Base-by-base conservation (phyloP, 2,888 invertebrate species). In the Panzeria rudis region DNA sequence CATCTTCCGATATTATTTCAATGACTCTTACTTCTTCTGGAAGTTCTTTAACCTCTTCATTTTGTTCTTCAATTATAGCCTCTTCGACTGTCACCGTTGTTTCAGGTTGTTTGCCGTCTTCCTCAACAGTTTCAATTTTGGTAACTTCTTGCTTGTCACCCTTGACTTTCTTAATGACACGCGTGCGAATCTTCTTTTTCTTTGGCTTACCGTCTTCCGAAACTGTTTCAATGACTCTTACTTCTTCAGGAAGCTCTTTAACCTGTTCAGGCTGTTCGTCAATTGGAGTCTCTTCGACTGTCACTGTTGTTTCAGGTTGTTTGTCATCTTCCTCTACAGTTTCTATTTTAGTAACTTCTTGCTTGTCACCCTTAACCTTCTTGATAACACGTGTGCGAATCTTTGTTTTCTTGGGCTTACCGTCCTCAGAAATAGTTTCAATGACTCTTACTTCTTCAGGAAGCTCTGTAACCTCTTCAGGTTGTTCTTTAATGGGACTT, bases 311-410 rank as follows among this genome's bases (percentile, higher is more conserved):
- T 68, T 68, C 52, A 52, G 68, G 68, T 35, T 52, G 23, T 20
- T 50, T 52, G 25, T 68, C 68, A 52, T 68, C 68, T 35, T 68
- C 52, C 9, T 68, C 68, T 20, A 68, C 68, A 35, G 86, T 87
- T 81, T 88, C 85, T 38, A 88, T 88, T 54, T 86, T 88, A 47
- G 88, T 88, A 17, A 59, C 59, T 35, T 59, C 59, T 59, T 59
- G 59, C 3, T 59, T 59, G 17, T 59, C 32, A 17, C 59, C 59
- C 59, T 35, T 59, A 0, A 59, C 23, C 17, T 59, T 59, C 9
- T 59, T 59, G 32, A 59, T 59, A 3, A 59, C 32, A 59, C 59
- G 59, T 35, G 59, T 59, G 2, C 59, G 59, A 17, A 59, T 59
- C 59, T 59, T 59, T 9, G n/a, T 59, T 32, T 59, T 59, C 59